A percentile compares a stretch with the other conserved stretches of the same genome.
These are phyloP conservation scores for Bombus haemorrhoidalis DNA, from an alignment of 1,140 invertebrate species.

Conservation along the genomic window DNA sequence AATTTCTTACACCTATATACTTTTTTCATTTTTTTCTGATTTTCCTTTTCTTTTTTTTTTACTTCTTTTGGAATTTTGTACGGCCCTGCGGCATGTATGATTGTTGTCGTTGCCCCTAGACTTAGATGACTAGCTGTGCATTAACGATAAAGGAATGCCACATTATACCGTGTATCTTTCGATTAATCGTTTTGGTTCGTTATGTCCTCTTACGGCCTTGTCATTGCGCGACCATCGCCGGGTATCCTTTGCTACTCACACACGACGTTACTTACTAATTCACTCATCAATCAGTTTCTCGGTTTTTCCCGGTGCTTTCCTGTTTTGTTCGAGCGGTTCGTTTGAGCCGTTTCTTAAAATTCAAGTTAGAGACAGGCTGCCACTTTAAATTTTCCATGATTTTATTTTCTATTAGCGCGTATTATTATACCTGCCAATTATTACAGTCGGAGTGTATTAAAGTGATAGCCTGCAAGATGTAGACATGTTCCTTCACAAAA, in stretches of 20 bases:
- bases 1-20: slow-evolving; percentile 16
- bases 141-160: slow-evolving; percentile 82
- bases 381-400: neutral
- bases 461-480: neutral
- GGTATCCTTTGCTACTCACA: slow-evolving; percentile 49
- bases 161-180: slow-evolving; percentile 75
- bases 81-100: slow-evolving; percentile 81
- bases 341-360: too few relatives aligned
- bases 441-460: neutral
- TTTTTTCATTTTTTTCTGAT: neutral
- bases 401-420: too few relatives aligned
- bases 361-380: neutral
- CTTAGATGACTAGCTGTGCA: slow-evolving; percentile 82
- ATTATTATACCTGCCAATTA: neutral
- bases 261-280: slow-evolving; percentile 40
- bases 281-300: slow-evolving; percentile 18
- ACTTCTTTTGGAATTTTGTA: slow-evolving; percentile 68
- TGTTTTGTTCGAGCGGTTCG: slow-evolving; percentile 27
- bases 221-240: slow-evolving; percentile 54
- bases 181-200: slow-evolving; percentile 70
- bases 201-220: slow-evolving; percentile 63
- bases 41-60: slow-evolving; percentile 7
- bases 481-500: slow-evolving; percentile 5
- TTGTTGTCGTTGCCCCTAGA: slow-evolving; percentile 82
- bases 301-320: slow-evolving; percentile 29